A percentile compares a stretch with the other conserved stretches of the same genome.
Evolutionary conservation across 2,797 vertebrate genomes (phyloP).

Genomic region (Natrix natrix): DNA sequence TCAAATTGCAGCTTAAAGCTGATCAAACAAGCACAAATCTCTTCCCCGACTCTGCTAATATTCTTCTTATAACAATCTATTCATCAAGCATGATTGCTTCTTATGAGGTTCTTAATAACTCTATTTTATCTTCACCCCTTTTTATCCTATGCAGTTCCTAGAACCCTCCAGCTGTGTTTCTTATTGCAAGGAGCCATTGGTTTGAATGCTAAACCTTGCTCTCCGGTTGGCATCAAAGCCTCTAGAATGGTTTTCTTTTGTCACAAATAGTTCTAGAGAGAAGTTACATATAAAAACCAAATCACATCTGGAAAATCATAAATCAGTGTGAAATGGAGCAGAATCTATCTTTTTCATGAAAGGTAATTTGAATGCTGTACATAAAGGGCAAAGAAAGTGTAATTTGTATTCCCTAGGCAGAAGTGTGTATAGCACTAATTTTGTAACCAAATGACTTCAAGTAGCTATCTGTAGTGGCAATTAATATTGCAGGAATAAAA

Average conservation of each 20-base stretch:
- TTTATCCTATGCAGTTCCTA: not conserved
- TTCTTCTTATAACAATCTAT: not conserved
- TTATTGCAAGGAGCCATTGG: not conserved
- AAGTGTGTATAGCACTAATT: not conserved
- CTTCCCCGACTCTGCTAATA: not conserved
- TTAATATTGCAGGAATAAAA: not conserved
- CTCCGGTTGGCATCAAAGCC: not conserved
- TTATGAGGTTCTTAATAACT: not conserved
- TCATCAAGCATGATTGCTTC: not conserved
- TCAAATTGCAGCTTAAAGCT: not conserved
- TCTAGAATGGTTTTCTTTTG: not conserved
- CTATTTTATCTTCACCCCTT: not conserved
- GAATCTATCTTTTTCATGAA: not conserved
- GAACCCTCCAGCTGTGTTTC: not conserved
- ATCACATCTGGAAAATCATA: not conserved
- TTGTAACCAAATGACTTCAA: not conserved
- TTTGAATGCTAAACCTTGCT: not conserved
- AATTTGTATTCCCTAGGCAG: not conserved
- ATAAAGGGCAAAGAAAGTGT: not conserved
- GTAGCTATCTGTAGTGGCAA: not conserved
- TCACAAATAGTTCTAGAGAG: not conserved
- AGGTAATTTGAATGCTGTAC: not conserved
- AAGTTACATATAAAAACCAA: not conserved
- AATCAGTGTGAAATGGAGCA: conserved; percentile 2
- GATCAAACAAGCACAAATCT: not conserved